phyloP scores from a whole-genome alignment of 1,140 invertebrate genomes.

The Matsumurasca onukii region DNA sequence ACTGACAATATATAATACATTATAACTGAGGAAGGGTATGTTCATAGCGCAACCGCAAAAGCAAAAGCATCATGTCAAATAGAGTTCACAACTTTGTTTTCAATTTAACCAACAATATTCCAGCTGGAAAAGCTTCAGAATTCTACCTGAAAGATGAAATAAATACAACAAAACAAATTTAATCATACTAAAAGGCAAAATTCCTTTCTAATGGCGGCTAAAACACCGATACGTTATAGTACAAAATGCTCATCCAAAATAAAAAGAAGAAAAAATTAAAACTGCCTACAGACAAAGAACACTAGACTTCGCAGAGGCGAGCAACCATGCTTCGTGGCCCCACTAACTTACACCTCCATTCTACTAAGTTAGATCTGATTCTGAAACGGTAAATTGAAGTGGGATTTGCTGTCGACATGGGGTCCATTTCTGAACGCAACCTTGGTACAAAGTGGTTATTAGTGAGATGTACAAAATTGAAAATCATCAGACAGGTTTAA shows the following conservation, averaged over 20 bases:
- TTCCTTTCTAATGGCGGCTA: slow-evolving; percentile 6
- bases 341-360: slow-evolving; percentile 10
- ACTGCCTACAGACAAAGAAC: slow-evolving; percentile 13
- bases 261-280: neutral
- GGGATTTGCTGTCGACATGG: slow-evolving; percentile 31
- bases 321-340: slow-evolving; percentile 26
- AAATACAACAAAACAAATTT: neutral
- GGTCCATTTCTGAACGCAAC: slow-evolving; percentile 38
- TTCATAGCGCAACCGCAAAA: no score
- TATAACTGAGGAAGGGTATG: no score
- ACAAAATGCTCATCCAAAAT: slow-evolving; percentile 14
- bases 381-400: slow-evolving; percentile 12
- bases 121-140: neutral
- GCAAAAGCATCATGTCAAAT: no score
- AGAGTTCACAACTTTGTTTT: no score
- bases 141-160: neutral
- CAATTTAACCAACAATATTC: no score
- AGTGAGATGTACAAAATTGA: no score
- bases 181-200: neutral
- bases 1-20: no score
- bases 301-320: slow-evolving; percentile 2
- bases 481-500: no score
- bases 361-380: slow-evolving; percentile 4
- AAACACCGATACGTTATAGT: slow-evolving; percentile 8
- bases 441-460: slow-evolving; percentile 8